Evolutionary conservation across 1,140 invertebrate species (phyloP), one percentile per base, ranked within the genome.

Genomic region (Panagrolaimus sp.): DNA sequence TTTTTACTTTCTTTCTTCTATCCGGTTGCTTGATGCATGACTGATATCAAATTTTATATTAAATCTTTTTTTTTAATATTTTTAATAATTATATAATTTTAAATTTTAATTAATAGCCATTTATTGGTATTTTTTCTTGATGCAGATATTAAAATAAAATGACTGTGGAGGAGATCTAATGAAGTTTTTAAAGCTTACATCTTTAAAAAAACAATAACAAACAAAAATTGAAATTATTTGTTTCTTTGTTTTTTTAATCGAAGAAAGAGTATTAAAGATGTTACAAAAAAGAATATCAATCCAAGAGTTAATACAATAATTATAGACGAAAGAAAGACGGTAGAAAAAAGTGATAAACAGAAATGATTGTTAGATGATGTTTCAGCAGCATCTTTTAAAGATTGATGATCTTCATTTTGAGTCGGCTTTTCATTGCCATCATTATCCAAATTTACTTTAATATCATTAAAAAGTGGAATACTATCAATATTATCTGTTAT

Each of bases 391-490:
- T 57, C 51, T 25, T 57, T 57, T 20, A 57, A 25, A 25, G 11
- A 3, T 27, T 57, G 51, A 57, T 57, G 27, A 57, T 20, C 20
- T 27, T 57, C 51, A 27, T 9, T 9, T 57, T 20, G 20, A 20
- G n/a, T 11, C 11, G 16, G 9, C 5, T 27, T 57, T 57, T 20
- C 20, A 27, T 57, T 25, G n/a, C 20, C 51, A 20, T 25, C 27
- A 27, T 57, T 27, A 20, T 57, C n/a, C n/a, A 57, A 27, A 13
- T 57, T 57, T 20, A 57, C 51, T 57, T 57, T 57, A 16, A 57
- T 57, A 27, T 57, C 51, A 27, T 57, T 57, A 16, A 25, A 57
- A 20, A 57, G 51, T 27, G 51, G 51, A 27, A 57, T 57, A 27
- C 51, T 57, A 5, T 57, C 27, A 11, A 57, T 16, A n/a, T 20